These are phyloP conservation scores for Mactra quadrangularis DNA, from an alignment of 1,140 invertebrate genomes.

Conservation along the genomic window DNA sequence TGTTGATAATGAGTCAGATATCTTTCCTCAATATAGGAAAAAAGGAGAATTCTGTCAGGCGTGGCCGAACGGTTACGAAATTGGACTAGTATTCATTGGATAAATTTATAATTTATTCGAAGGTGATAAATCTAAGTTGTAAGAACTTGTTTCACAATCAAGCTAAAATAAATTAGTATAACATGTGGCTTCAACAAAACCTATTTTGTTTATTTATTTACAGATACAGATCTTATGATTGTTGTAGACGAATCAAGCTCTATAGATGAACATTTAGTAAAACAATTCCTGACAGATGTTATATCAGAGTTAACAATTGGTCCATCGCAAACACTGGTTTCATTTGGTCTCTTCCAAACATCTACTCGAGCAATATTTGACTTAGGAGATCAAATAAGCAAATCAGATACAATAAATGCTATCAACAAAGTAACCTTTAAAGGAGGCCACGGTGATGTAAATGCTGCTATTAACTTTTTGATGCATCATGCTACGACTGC, in stretches of 20 bases:
- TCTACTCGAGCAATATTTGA: background rate
- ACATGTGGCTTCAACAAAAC: too few relatives aligned
- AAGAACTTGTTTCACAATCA: too few relatives aligned
- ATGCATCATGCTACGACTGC: background rate
- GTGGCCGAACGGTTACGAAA: too few relatives aligned
- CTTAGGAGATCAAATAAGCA: background rate
- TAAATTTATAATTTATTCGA: too few relatives aligned
- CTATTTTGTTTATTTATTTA: too few relatives aligned
- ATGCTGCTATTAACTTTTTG: background rate
- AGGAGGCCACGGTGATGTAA: slow-evolving; percentile 1
- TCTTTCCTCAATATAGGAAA: too few relatives aligned
- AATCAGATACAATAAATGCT: background rate
- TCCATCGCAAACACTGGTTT: background rate
- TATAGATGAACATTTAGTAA: background rate
- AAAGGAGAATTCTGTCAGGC: too few relatives aligned
- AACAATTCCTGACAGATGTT: background rate
- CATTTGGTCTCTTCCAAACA: slow-evolving; percentile 4
- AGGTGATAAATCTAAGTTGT: too few relatives aligned
- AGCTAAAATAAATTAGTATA: too few relatives aligned
- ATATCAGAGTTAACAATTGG: background rate
- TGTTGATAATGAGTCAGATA: too few relatives aligned
- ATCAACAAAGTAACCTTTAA: background rate
- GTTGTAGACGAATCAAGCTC: slow-evolving; percentile 22
- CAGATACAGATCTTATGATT: slow-evolving; percentile 12
- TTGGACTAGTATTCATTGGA: too few relatives aligned